Evolutionary conservation across 2,113 vertebrate species (phyloP).

Genomic region (Sphaerodactylus townsendi): DNA sequence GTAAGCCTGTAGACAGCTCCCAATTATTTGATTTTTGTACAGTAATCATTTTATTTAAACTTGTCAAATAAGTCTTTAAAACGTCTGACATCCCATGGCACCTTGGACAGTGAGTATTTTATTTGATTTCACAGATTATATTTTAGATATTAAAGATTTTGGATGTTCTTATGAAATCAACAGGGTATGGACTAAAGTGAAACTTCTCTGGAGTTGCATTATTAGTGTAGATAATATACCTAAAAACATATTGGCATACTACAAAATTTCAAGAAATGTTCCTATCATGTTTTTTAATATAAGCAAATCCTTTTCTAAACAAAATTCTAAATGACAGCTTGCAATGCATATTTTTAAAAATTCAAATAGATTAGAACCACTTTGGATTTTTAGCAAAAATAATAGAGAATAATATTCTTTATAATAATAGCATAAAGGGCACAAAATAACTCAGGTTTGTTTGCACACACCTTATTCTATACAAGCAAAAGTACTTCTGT

Average conservation of each 20-base stretch:
- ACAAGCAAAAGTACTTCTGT: not conserved
- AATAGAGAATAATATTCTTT: not conserved
- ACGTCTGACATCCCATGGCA: not conserved
- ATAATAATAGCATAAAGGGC: not conserved
- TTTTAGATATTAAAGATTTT: not conserved
- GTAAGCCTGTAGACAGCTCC: too few species aligned
- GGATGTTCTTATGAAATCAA: not conserved
- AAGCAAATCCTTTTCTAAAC: not conserved
- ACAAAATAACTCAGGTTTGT: constrained; percentile 11
- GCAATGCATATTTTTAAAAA: not conserved
- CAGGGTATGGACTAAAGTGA: not conserved
- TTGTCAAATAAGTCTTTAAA: not conserved
- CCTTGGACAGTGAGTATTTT: not conserved
- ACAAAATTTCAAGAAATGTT: not conserved
- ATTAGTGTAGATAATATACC: not conserved
- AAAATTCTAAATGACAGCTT: not conserved
- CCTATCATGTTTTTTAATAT: not conserved
- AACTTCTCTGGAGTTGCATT: not conserved
- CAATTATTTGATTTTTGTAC: too few species aligned
- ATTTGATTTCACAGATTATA: not conserved
- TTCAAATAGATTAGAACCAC: not conserved
- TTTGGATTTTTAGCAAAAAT: not conserved
- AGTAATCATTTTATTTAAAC: not conserved
- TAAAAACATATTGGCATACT: not conserved
- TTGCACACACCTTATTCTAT: not conserved